Percentiles rank a stretch among this genome's conserved stretches.
phyloP scores from a whole-genome alignment of 2,797 vertebrate species.

The Sphenopsis melanotis region DNA sequence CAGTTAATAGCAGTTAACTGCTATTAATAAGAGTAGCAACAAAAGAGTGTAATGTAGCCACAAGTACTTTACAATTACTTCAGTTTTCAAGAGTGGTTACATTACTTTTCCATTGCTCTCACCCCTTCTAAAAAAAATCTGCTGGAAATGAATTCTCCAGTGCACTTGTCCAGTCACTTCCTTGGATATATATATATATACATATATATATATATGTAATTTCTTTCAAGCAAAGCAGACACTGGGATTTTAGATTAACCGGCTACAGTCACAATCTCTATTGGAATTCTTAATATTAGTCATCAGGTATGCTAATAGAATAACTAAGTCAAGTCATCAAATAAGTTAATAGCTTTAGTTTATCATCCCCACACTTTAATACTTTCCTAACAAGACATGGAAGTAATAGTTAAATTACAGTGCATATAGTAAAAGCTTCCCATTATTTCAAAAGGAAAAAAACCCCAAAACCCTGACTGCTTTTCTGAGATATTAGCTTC shows the following conservation, averaged over 20 bases:
- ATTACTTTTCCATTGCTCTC: not conserved
- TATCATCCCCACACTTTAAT: not conserved
- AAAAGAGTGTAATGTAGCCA: not conserved
- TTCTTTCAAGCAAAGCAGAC: not conserved
- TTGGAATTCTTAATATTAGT: not conserved
- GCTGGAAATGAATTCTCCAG: not conserved
- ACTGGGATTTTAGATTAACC: not conserved
- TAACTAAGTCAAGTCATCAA: not conserved
- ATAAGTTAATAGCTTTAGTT: not conserved
- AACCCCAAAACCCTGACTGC: rapidly evolving
- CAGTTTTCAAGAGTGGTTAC: not conserved
- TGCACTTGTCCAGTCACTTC: not conserved
- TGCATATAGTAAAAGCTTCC: not conserved
- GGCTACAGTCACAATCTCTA: not conserved
- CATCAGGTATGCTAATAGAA: not conserved
- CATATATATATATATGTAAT: not conserved
- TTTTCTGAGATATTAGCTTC: not conserved
- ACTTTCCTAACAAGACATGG: not conserved
- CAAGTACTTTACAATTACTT: not conserved
- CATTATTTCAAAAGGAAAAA: not conserved
- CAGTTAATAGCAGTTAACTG: not conserved
- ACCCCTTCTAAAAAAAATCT: not conserved
- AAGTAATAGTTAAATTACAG: not conserved
- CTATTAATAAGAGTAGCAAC: not conserved
- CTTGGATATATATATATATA: not conserved